Base-by-base conservation (phyloP, 2,888 invertebrate species). In the Caenorhabditis auriculariae region DNA sequence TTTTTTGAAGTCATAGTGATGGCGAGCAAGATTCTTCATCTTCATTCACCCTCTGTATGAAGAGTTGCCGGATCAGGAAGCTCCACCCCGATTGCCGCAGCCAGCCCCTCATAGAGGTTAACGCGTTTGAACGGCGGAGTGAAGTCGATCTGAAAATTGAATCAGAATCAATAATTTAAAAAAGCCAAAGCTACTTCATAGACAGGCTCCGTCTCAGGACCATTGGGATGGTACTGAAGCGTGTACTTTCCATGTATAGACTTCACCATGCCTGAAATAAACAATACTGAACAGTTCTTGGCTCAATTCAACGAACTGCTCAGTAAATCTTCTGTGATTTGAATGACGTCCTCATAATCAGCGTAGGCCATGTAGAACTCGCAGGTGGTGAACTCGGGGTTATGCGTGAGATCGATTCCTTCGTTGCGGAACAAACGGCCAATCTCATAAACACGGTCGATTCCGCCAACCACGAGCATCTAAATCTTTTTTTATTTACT, bases 311-410 rank as follows among this genome's bases (percentile, higher is more conserved):
- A 51, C 52, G 12, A 9, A 45, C 62, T 57, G 44, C 73, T 59
- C 7, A 99, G 71, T 86, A 98, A 86, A 53, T 88, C 87, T 84
- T 99, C 98, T 0, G 96, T 95, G 41, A 99, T 88, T 26, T 86
- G 84, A 85, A 99, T 93, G 9, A 98, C 82, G 84, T 99, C 96
- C 82, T 93, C 88, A 82, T 98, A 99, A 84, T 99, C 98, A 17
- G 98, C 98, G 84, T 98, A 99, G 0, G 98, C 98, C 95, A 98
- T 98, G 84, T 99, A 99, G 84, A 99, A 99, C 85, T 98, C 98
- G 82, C 95, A 94, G 6, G 95, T 94, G 0, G 98, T 98, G 81
- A 99, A 98, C 84, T 99, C 98, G 0, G 98, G 98, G 84, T 99
- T 99, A 82, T 99, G 98, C 0, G 96, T 96, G 80, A 96, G 83